Base-by-base conservation (phyloP, 2,797 vertebrate species). In the Hoplostethus atlanticus region DNA sequence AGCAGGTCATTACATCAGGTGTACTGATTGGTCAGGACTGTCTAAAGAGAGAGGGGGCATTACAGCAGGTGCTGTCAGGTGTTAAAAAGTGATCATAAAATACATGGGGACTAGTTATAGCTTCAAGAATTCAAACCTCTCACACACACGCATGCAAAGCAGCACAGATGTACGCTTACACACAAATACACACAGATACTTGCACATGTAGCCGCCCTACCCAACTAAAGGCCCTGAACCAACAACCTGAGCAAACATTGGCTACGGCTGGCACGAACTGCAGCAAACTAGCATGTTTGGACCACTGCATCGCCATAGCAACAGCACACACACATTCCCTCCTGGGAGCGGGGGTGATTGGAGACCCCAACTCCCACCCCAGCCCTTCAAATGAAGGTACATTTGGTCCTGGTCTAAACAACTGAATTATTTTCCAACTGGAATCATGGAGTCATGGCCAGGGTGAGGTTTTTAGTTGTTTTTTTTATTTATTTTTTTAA, bases 171-270 rank as follows among this genome's bases (percentile, higher is more conserved):
- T 28, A 28, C 28, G 28, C 28, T 28, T 28, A 31, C 17, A 48
- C 48, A 31, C 10, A 40, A 30, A 60, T 2, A 17, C 61, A 17
- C 46, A 59, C 44, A n/a, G 3, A 62, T 12, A 36, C 15, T 36
- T 5, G 6, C 31, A 38, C 55, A 57, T 11, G 3, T 9, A 38
- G 1, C 50, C 50, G 21, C 10, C 7, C 50, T 3, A 11, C 16
- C 5, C 44, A 38, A 4, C 2, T 17, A 54, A 40, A 34, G 58
- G 40, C 28, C 38, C 21, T 44, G 38, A 31, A 47, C 64, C 42
- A 63, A 71, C 52, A 36, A 51, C 40, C 59, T 62, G 42, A 53
- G 40, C 40, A 68, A 68, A 68, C 31, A 67, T 3, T 40, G 10
- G 31, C 55, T 38, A 7, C 6, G 15, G 46, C 36, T 59, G 21